Percentiles rank a stretch among this genome's conserved stretches.
Conservation (phyloP, 2,888 invertebrate species). For the Meta bourneti region DNA sequence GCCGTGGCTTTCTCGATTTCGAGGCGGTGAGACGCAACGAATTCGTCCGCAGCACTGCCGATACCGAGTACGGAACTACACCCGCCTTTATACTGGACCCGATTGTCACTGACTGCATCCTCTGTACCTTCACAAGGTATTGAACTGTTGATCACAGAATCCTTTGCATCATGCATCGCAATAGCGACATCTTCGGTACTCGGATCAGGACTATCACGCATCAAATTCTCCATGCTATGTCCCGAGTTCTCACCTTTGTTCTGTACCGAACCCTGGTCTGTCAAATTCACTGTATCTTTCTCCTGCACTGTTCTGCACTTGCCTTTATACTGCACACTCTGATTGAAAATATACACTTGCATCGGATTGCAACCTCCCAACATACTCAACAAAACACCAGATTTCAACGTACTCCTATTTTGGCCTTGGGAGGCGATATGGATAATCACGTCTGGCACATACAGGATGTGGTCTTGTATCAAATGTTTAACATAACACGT, state of each 20-base stretch:
- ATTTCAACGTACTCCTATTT: slow-evolving; percentile 6
- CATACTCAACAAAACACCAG: slow-evolving; percentile 53
- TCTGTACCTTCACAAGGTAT: neutral
- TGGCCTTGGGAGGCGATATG: slow-evolving; percentile 38
- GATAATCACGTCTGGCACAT: slow-evolving; percentile 37
- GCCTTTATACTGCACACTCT: slow-evolving; percentile 6
- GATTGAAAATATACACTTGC: slow-evolving; percentile 45
- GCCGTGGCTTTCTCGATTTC: slow-evolving; percentile 45
- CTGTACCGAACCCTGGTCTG: no score
- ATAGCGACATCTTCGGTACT: no score
- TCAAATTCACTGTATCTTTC: no score
- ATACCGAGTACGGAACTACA: neutral
- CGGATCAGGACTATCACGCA: no score
- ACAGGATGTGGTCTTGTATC: slow-evolving; percentile 16
- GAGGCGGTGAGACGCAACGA: neutral
- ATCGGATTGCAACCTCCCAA: neutral
- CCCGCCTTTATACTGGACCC: neutral
- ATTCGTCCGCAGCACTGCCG: neutral
- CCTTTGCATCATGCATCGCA: no score
- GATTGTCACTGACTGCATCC: neutral
- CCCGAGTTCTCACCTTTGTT: no score
- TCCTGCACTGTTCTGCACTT: no score
- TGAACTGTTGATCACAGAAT: neutral
- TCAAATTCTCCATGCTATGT: no score
- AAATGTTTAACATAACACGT: slow-evolving; percentile 30